These are phyloP conservation scores for Dyspetes luteomarginatus DNA, from an alignment of 2,888 invertebrate species.

Conservation along the genomic window DNA sequence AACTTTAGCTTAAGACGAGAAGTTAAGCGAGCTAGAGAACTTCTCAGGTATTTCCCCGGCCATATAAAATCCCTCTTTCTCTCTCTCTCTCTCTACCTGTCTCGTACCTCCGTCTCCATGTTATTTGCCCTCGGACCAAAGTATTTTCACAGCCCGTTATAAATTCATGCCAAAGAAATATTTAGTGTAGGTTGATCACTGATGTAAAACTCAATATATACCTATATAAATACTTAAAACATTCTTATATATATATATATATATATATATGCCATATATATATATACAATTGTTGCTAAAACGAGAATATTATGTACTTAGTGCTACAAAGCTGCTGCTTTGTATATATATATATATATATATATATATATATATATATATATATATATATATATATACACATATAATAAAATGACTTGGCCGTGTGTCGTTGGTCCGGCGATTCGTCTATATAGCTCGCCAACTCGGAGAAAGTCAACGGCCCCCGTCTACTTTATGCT, in stretches of 20 bases:
- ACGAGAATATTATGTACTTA: too few relatives aligned
- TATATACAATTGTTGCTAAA: too few relatives aligned
- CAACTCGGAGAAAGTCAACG: conserved; percentile 70
- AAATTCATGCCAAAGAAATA: conserved; percentile 77
- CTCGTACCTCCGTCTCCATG: background rate
- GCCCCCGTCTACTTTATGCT: conserved; percentile 45
- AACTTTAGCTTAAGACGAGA: conserved; percentile 2
- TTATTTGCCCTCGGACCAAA: conserved; percentile 9
- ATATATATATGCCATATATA: background rate
- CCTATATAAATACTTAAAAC: background rate
- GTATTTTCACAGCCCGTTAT: conserved; percentile 66
- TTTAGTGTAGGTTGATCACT: conserved; percentile 77
- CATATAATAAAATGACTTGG: conserved; percentile 16
- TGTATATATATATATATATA: background rate
- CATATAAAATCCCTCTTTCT: conserved; percentile 2
- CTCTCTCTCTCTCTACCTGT: conserved; percentile 1
- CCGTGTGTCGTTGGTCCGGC: conserved; percentile 56
- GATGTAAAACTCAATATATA: conserved; percentile 56
- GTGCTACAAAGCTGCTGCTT: too few relatives aligned
- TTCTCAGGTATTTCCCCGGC: conserved; percentile 38
- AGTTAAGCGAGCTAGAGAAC: background rate
- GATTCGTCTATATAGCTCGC: conserved; percentile 32
- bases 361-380: background rate
- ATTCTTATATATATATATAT: background rate
- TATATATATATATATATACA: background rate